phyloP scores from a whole-genome alignment of 92 coral and sea anemone genomes.

The Palythoa grandis region DNA sequence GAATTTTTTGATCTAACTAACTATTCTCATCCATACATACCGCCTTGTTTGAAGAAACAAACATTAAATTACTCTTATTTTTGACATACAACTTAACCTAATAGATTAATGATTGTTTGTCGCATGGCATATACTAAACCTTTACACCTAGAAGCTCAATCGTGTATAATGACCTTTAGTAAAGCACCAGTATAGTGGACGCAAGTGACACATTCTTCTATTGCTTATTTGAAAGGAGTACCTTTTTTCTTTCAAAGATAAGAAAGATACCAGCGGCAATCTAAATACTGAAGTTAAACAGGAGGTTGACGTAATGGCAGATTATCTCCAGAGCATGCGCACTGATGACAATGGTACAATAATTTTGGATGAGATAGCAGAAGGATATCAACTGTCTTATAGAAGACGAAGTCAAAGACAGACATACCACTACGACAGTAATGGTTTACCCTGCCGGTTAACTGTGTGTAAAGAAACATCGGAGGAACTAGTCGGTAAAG shows the following conservation, averaged over 20 bases:
- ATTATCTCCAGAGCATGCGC: slow-evolving; percentile 55
- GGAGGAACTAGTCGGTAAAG: not conserved
- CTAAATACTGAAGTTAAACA: slow-evolving; percentile 15
- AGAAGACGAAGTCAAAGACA: slow-evolving; percentile 48
- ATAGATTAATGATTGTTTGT: too few species aligned
- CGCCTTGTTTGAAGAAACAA: too few species aligned
- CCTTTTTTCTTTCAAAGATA: not conserved
- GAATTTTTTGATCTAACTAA: too few species aligned
- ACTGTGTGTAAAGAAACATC: slow-evolving; percentile 59
- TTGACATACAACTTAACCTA: too few species aligned
- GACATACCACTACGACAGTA: slow-evolving; percentile 41
- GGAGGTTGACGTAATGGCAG: slow-evolving; percentile 50
- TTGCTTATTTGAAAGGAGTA: not conserved
- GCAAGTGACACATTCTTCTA: not conserved
- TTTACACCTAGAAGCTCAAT: too few species aligned
- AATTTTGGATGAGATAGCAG: slow-evolving; percentile 44
- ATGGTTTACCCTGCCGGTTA: slow-evolving; percentile 48
- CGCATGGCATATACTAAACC: too few species aligned
- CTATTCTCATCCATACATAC: too few species aligned
- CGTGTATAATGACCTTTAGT: not conserved
- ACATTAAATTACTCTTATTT: too few species aligned
- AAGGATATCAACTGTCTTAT: slow-evolving; percentile 53
- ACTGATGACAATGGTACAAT: slow-evolving; percentile 28
- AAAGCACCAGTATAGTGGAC: not conserved
- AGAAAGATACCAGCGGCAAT: not conserved